Percentiles rank a stretch among this genome's conserved stretches.
phyloP scores from a whole-genome alignment of 2,797 vertebrate genomes.

The Lagocephalus sceleratus region DNA sequence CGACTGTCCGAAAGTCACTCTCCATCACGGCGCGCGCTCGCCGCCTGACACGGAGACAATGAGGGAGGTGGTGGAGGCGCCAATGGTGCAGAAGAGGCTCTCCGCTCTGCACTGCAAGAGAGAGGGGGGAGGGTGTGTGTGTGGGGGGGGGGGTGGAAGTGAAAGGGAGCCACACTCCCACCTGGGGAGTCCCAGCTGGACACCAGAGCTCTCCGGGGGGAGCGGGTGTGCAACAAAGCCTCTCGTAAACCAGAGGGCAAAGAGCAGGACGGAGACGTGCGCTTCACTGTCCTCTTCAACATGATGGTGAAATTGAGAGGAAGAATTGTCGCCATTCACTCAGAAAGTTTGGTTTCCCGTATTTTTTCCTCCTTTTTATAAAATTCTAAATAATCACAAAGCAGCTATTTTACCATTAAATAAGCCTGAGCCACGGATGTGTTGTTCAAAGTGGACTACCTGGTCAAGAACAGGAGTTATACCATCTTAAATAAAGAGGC shows the following conservation, averaged over 20 bases:
- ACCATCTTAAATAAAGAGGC: too few relatives aligned
- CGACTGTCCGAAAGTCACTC: constrained; percentile 56
- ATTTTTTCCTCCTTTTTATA: neutral
- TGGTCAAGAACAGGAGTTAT: too few relatives aligned
- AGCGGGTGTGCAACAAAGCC: constrained; percentile 62
- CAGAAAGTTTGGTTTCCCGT: neutral
- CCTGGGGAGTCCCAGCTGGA: constrained; percentile 13
- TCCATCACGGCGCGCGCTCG: constrained; percentile 62
- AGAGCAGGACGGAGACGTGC: constrained; percentile 16
- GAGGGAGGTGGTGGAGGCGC: constrained; percentile 31
- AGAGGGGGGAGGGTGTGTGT: too few relatives aligned
- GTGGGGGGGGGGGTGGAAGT: constrained; percentile 15
- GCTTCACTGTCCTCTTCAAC: constrained; percentile 2
- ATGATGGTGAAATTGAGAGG: neutral
- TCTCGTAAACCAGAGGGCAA: constrained; percentile 49
- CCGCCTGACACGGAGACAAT: constrained; percentile 67
- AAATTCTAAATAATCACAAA: too few relatives aligned
- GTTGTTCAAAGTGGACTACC: too few relatives aligned
- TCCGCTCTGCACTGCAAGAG: constrained; percentile 31
- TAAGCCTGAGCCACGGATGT: too few relatives aligned
- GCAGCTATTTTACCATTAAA: too few relatives aligned
- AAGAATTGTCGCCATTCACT: neutral
- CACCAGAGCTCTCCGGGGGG: constrained; percentile 30
- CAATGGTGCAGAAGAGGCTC: constrained; percentile 23
- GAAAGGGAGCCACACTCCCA: constrained; percentile 43